phyloP scores from a whole-genome alignment of 2,113 vertebrate genomes.

The Gymnarchus niloticus region DNA sequence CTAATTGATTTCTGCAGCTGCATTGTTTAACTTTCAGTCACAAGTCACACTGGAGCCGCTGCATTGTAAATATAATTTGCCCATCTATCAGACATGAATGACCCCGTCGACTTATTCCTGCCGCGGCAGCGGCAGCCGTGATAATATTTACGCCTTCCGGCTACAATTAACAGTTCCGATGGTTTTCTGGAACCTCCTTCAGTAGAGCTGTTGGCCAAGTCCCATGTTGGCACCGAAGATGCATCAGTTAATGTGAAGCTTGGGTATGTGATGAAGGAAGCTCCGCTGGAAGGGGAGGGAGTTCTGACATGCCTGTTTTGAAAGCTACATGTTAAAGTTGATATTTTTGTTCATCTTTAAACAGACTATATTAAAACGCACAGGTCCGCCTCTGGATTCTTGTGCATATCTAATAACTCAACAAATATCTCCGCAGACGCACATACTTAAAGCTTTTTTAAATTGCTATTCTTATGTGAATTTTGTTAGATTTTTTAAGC shows the following conservation, averaged over 20 bases:
- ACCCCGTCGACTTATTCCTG: neutral
- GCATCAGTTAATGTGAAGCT: neutral
- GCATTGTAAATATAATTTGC: neutral
- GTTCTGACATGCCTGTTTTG: neutral
- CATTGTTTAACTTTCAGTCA: neutral
- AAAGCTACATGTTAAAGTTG: neutral
- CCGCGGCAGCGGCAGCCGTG: neutral
- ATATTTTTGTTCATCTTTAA: neutral
- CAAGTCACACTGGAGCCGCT: neutral
- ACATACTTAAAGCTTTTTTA: neutral
- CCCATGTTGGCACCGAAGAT: neutral
- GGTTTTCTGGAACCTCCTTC: neutral
- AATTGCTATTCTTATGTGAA: neutral
- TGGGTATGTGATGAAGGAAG: constrained; percentile 7
- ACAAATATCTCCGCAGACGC: neutral
- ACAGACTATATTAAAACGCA: neutral
- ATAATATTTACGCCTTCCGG: neutral
- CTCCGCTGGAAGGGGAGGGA: neutral
- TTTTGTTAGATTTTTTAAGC: too few relatives aligned
- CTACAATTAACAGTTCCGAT: constrained; percentile 16
- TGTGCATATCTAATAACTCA: neutral
- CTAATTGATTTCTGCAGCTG: neutral
- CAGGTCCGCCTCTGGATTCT: neutral
- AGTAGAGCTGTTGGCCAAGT: neutral
- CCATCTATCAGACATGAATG: neutral